phyloP scores from a whole-genome alignment of 2,888 invertebrate genomes.

The Trichacis sp. region DNA sequence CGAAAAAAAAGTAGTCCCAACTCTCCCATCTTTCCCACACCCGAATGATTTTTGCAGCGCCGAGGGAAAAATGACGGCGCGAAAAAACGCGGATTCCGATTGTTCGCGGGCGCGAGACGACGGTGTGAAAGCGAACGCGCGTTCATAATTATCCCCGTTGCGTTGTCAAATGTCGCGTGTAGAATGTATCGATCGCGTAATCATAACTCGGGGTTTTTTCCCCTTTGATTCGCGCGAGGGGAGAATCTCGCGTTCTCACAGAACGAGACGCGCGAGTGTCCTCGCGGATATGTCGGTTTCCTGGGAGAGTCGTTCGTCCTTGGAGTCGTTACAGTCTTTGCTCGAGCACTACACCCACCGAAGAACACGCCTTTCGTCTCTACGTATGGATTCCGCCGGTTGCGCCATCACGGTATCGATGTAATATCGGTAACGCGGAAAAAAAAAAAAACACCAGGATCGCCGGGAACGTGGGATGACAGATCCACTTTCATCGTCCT shows the following conservation, averaged over 20 bases:
- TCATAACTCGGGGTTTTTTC: neutral
- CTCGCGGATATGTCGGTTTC: slow-evolving; percentile 63
- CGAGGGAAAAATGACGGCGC: neutral
- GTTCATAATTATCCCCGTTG: neutral
- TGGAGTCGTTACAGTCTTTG: slow-evolving; percentile 61
- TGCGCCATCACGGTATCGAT: slow-evolving; percentile 40
- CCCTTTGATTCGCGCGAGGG: neutral
- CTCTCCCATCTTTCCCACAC: too few relatives aligned
- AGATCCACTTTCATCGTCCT: slow-evolving; percentile 49
- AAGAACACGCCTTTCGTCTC: slow-evolving; percentile 51
- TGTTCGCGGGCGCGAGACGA: slow-evolving; percentile 1
- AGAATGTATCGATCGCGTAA: neutral
- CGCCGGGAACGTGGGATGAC: slow-evolving; percentile 52
- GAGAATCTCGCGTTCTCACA: slow-evolving; percentile 23
- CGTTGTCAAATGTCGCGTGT: neutral
- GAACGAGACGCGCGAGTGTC: slow-evolving; percentile 52
- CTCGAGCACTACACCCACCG: slow-evolving; percentile 53
- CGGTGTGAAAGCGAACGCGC: neutral
- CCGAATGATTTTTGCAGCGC: neutral
- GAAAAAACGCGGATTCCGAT: neutral
- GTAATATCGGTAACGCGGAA: slow-evolving; percentile 27
- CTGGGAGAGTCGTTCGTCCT: slow-evolving; percentile 62
- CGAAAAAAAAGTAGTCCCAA: neutral
- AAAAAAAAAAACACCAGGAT: slow-evolving; percentile 20
- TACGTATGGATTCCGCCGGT: slow-evolving; percentile 45